Percentiles rank a stretch among this genome's conserved stretches.
These are phyloP conservation scores for Myotis myotis DNA, from an alignment of 2,797 vertebrate species.

Conservation along the genomic window DNA sequence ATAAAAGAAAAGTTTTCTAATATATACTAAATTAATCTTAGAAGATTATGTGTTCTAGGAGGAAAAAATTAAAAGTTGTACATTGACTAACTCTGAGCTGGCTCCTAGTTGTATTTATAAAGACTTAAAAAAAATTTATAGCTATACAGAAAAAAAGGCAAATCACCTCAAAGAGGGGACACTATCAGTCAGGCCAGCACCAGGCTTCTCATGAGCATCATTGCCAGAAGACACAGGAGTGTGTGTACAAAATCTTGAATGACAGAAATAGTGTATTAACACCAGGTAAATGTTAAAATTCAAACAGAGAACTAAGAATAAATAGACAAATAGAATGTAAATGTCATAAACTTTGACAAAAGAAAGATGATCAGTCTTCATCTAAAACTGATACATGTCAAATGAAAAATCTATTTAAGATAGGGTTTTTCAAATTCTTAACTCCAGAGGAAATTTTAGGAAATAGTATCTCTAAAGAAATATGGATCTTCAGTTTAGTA, in stretches of 20 bases:
- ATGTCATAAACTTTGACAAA: not conserved
- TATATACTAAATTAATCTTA: not conserved
- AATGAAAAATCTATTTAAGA: not conserved
- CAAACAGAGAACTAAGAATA: not conserved
- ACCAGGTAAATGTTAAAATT: not conserved
- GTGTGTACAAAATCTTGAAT: not conserved
- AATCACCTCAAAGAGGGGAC: not conserved
- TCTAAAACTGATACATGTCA: not conserved
- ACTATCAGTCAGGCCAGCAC: too few relatives aligned
- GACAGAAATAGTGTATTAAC: not conserved
- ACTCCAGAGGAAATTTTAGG: not conserved
- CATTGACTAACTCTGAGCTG: not conserved
- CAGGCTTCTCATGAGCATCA: not conserved
- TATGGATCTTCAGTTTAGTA: not conserved
- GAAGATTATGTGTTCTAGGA: not conserved
- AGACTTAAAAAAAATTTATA: not conserved
- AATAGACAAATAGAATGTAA: not conserved
- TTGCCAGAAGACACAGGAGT: not conserved
- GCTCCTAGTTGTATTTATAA: not conserved
- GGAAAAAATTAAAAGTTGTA: not conserved
- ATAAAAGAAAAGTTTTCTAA: conserved; percentile 1
- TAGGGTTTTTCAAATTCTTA: not conserved
- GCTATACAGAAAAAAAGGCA: not conserved
- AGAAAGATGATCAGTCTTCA: not conserved
- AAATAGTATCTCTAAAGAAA: not conserved